Evolutionary conservation across 35 echinoderm and acorn worm species (phyloP).

Genomic region (Ophiothrix spiculata): DNA sequence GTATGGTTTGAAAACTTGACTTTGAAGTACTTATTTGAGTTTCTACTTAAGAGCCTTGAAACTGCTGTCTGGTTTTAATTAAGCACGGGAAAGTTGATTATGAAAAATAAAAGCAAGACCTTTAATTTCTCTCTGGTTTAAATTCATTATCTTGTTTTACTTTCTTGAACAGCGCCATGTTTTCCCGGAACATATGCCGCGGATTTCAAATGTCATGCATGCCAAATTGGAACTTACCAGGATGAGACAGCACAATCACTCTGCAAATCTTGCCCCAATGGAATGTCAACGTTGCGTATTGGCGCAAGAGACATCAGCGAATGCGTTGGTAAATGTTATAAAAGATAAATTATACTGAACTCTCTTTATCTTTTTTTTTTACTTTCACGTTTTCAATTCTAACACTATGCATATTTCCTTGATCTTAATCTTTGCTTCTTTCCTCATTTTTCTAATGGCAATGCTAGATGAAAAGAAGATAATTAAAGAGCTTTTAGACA

Average conservation of each 20-base stretch:
- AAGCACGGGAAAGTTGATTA: no score
- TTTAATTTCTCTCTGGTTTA: no score
- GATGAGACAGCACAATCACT: background rate
- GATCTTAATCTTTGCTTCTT: background rate
- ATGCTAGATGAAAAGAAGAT: background rate
- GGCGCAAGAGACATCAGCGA: background rate
- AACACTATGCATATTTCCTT: no score
- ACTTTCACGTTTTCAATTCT: no score
- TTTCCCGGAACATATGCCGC: background rate
- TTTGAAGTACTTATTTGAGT: no score
- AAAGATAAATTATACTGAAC: background rate
- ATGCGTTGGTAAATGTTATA: background rate
- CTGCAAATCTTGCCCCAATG: background rate
- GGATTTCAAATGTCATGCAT: background rate
- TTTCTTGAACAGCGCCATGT: background rate
- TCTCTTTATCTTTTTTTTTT: no score
- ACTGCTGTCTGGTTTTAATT: no score
- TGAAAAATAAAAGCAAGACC: no score
- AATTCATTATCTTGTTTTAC: background rate
- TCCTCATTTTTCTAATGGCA: background rate
- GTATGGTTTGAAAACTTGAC: no score
- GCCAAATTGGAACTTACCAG: background rate
- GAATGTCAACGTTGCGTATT: background rate
- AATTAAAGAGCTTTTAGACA: background rate
- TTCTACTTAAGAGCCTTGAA: no score